Evolutionary conservation across 2,888 invertebrate species (phyloP).

Genomic region (Zygogramma bicolorata): DNA sequence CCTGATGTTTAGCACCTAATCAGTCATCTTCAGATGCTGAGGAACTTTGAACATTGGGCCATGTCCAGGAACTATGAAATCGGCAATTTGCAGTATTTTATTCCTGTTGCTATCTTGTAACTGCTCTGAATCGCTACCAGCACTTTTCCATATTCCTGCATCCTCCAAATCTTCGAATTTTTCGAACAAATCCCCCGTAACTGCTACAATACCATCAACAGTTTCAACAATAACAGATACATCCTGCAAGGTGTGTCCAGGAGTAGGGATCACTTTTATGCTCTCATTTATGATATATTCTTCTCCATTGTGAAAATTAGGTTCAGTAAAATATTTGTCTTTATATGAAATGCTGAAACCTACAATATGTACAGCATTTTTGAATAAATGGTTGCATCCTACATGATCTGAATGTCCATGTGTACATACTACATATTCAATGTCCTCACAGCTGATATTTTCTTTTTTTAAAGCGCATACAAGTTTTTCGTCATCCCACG

Average conservation of each 20-base stretch:
- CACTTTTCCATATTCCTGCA: slow-evolving; percentile 81
- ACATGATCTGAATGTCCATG: slow-evolving; percentile 96
- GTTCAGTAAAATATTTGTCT: slow-evolving; percentile 76
- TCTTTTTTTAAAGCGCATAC: slow-evolving; percentile 70
- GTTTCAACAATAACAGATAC: slow-evolving; percentile 84
- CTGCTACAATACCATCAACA: slow-evolving; percentile 71
- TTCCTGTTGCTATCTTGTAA: slow-evolving; percentile 78
- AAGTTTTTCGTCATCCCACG: slow-evolving; percentile 87
- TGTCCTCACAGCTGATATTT: slow-evolving; percentile 71
- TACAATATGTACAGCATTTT: slow-evolving; percentile 82
- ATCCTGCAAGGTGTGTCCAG: slow-evolving; percentile 92
- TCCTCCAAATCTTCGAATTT: slow-evolving; percentile 82
- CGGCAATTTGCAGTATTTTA: slow-evolving; percentile 77
- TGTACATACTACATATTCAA: slow-evolving; percentile 84
- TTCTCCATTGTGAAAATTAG: slow-evolving; percentile 76
- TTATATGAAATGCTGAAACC: slow-evolving; percentile 75
- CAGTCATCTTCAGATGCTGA: slow-evolving; percentile 25
- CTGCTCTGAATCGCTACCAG: slow-evolving; percentile 79
- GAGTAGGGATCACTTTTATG: slow-evolving; percentile 83
- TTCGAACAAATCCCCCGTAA: slow-evolving; percentile 94
- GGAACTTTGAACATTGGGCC: slow-evolving; percentile 80
- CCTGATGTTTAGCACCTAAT: too few species aligned
- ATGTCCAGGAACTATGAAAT: slow-evolving; percentile 93
- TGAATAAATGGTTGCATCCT: slow-evolving; percentile 93
- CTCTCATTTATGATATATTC: slow-evolving; percentile 76